Conservation (phyloP, 2,113 vertebrate genomes). For the Neogobius melanostomus region DNA sequence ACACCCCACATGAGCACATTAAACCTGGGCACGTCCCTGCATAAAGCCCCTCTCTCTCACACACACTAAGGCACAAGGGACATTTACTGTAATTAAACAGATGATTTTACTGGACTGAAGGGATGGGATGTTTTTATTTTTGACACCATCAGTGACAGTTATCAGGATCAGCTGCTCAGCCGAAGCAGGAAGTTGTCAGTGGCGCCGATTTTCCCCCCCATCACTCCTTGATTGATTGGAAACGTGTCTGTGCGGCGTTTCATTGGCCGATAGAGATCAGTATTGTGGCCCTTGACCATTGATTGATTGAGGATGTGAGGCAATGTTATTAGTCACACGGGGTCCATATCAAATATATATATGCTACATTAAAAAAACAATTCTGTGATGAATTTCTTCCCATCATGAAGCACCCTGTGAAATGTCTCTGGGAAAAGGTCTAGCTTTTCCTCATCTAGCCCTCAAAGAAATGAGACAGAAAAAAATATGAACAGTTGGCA, state of each 20-base stretch:
- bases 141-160: conserved; percentile 64
- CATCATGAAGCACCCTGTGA: too few species aligned
- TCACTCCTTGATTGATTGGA: conserved; percentile 64
- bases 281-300: conserved; percentile 54
- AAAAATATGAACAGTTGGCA: conserved; percentile 4
- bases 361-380: too few species aligned
- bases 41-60: conserved; percentile 42
- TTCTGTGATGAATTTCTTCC: too few species aligned
- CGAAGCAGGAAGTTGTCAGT: conserved; percentile 30
- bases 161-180: conserved; percentile 59
- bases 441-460: neutral
- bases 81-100: conserved; percentile 65
- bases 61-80: conserved; percentile 24
- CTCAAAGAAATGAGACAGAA: conserved; percentile 26
- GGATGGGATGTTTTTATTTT: conserved; percentile 50
- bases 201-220: conserved; percentile 43
- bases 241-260: conserved; percentile 59
- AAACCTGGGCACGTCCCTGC: conserved; percentile 43
- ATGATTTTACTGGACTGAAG: conserved; percentile 51
- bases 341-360: too few species aligned
- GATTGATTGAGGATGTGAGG: conserved; percentile 47
- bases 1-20: conserved; percentile 62
- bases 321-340: too few species aligned
- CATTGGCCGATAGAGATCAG: conserved; percentile 69
- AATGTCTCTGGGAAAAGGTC: too few species aligned